Percentiles rank a stretch among this genome's conserved stretches.
phyloP scores from a whole-genome alignment of 2,888 invertebrate genomes.

The Lymantria dispar region DNA sequence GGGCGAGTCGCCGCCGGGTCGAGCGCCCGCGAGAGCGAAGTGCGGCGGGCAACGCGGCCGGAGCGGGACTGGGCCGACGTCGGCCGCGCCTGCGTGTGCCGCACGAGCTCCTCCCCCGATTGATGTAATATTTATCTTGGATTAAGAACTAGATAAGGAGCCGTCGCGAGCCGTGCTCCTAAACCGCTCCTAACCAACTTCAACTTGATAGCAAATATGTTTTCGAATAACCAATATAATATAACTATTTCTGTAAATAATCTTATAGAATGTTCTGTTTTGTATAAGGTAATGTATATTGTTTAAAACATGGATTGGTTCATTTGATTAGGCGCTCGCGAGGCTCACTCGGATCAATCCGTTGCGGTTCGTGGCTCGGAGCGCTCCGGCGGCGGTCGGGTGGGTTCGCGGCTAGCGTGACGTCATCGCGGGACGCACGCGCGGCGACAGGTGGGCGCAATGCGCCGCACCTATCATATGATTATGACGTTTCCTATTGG shows the following conservation, averaged over 20 bases:
- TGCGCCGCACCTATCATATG: slow-evolving; percentile 80
- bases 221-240: slow-evolving; percentile 5
- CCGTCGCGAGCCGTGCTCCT: slow-evolving; percentile 46
- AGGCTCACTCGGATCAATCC: slow-evolving; percentile 67
- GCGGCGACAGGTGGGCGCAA: slow-evolving; percentile 81
- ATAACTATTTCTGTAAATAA: slow-evolving; percentile 1
- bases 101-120: slow-evolving; percentile 63
- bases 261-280: slow-evolving; percentile 4
- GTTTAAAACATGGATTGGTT: slow-evolving; percentile 37
- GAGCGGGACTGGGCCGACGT: slow-evolving; percentile 72
- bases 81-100: slow-evolving; percentile 54
- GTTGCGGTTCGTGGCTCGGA: slow-evolving; percentile 49
- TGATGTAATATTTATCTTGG: slow-evolving; percentile 82
- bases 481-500: slow-evolving; percentile 76
- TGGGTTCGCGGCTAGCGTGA: slow-evolving; percentile 54
- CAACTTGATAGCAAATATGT: slow-evolving; percentile 13
- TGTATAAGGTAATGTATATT: slow-evolving; percentile 23
- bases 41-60: slow-evolving; percentile 73
- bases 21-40: slow-evolving; percentile 60
- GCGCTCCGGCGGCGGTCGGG: slow-evolving; percentile 44
- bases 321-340: slow-evolving; percentile 54
- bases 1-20: slow-evolving; percentile 70
- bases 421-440: slow-evolving; percentile 77
- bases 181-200: slow-evolving; percentile 25
- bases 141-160: slow-evolving; percentile 77